phyloP scores from a whole-genome alignment of 2,797 vertebrate genomes.

The Hafferia zeledoni region DNA sequence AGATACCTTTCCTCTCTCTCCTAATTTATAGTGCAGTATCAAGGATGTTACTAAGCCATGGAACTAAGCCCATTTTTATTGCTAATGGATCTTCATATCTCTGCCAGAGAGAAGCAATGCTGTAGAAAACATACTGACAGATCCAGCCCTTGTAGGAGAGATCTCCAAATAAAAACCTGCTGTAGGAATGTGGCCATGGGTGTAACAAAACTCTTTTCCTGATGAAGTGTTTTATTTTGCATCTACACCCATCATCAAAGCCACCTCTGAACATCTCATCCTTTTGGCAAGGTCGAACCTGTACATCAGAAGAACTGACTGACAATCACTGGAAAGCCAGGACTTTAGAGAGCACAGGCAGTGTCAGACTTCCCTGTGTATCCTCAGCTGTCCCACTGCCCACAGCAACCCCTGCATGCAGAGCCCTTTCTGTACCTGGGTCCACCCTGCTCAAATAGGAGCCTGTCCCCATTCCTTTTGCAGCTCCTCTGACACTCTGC shows the following conservation, averaged over 20 bases:
- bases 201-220: not conserved
- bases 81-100: not conserved
- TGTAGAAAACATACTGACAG: not conserved
- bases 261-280: not conserved
- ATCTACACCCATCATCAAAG: not conserved
- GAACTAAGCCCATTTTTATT: not conserved
- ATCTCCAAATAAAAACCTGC: not conserved
- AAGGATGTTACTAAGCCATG: not conserved
- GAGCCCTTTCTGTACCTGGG: too few relatives aligned
- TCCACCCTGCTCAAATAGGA: not conserved
- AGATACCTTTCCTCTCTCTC: not conserved
- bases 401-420: not conserved
- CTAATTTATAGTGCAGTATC: not conserved
- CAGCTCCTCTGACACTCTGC: not conserved
- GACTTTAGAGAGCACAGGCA: fast-evolving
- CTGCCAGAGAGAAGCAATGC: not conserved
- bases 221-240: not conserved
- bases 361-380: not conserved
- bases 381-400: too few relatives aligned
- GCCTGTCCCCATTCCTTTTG: not conserved
- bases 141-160: not conserved
- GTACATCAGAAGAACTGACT: not conserved
- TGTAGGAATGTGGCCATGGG: not conserved
- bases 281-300: not conserved
- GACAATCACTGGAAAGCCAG: not conserved